Base-by-base conservation (phyloP, 30 jellyfish, hydroid and myxozoan genomes). In the Nemopilema nomurai region DNA sequence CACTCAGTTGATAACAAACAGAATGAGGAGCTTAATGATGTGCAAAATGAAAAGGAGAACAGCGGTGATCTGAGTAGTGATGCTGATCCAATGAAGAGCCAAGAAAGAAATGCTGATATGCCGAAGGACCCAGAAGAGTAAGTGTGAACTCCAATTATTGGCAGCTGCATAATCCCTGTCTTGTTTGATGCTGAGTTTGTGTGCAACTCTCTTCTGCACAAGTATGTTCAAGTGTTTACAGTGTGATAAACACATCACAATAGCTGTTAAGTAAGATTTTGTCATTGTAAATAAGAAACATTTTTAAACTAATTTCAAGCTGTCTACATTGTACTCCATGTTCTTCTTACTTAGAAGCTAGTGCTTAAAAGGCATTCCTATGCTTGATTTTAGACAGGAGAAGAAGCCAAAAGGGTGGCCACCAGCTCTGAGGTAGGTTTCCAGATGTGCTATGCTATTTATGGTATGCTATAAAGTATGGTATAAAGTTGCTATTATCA, bases 331-430 rank as follows among this genome's bases (percentile, higher is more conserved):
- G n/a, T n/a, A n/a, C n/a, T n/a, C n/a, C n/a, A n/a, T n/a, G n/a
- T n/a, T n/a, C n/a, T n/a, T n/a, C n/a, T n/a, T n/a, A n/a, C n/a
- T n/a, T n/a, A n/a, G n/a, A n/a, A n/a, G n/a, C n/a, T n/a, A n/a
- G n/a, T n/a, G n/a, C 57, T 41, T 3, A 41, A 41, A 41, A 41
- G 57, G n/a, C n/a, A n/a, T 41, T 41, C 13, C 57, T 21, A 1
- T 22, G 28, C 67, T 50, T 32, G 69, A 8, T 84, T 74, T 8
- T 22, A 84, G 81, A 8, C 75, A 62, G 49, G 77, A 86, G 28
- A 67, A 69, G 62, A 86, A 86, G 49, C 77, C 77, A 32, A 92
- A 78, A 71, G 99, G 90, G 30, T 89, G 97, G 99, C 99, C 99
- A 0, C 88, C 90, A 1, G 82, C 97, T 8, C 51, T 94, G 92